Evolutionary conservation across 2,888 invertebrate genomes (phyloP), one percentile per base, ranked within the genome.

Genomic region (Laothoe populi): DNA sequence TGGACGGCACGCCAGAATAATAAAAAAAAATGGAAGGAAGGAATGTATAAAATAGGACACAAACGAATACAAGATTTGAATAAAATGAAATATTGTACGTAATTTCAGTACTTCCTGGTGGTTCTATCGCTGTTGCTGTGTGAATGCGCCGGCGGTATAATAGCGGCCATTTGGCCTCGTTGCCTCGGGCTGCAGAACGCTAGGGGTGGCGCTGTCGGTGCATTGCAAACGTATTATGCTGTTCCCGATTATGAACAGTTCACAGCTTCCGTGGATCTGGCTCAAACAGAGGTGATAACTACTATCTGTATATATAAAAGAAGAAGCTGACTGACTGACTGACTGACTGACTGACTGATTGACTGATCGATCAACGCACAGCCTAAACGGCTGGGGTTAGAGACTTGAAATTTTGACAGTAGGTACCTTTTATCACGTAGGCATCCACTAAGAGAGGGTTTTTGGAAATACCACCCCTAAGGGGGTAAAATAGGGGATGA

Each of bases 191-290:
- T 97, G 48, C 95, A 95, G 72, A 92, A 95, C 70, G 94, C 95
- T 53, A 93, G 94, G 40, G 94, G 95, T 0, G 95, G 95, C 66
- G 94, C 97, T 68, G 94, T 96, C 1, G 95, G 95, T 65, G 94
- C 95, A 0, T 85, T 97, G 68, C 97, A 97, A 81, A 93, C 94
- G 1, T 95, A 95, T 80, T 97, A 97, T 81, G 97, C 96, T 0
- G 94, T 96, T 23, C 95, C 96, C 0, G 96, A 96, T 21, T 87
- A 87, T 68, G 95, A 95, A 70, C 95, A 95, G 78, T 96, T 96
- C 79, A 97, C 97, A 4, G 95, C 96, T 23, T 96, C 97, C 8
- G 93, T 97, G 67, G 97, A 97, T 85, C 92, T 97, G 61, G 96
- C 96, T 0, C 97, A 97, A 84, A 95, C 90, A 38, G 81, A 88